Conservation (phyloP, 2,888 invertebrate genomes). For the Choreutis nemorana region DNA sequence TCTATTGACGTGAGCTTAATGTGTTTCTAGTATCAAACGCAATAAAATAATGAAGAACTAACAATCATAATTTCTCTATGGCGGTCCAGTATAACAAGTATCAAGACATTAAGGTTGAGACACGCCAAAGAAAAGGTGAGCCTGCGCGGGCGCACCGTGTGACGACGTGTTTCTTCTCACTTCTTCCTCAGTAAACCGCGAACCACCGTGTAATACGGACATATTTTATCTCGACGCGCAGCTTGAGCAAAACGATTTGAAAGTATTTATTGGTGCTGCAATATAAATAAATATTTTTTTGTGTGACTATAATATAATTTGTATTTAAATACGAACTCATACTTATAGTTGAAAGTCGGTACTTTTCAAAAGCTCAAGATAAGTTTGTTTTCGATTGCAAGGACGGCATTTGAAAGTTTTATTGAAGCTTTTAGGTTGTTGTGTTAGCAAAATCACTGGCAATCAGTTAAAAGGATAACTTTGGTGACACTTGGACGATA, state of each 20-base stretch:
- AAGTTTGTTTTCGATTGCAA: slow-evolving; percentile 28
- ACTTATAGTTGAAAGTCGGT: slow-evolving; percentile 8
- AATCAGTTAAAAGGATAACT: no score
- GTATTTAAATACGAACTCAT: background rate
- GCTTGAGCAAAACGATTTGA: slow-evolving; percentile 12
- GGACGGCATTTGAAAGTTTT: slow-evolving; percentile 46
- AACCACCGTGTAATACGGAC: slow-evolving; percentile 27
- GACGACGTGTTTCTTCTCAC: slow-evolving; percentile 52
- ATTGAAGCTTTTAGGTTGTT: no score
- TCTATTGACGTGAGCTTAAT: no score
- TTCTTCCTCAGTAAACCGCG: slow-evolving; percentile 51
- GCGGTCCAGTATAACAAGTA: no score
- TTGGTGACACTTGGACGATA: no score
- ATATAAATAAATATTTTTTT: no score
- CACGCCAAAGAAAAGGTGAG: slow-evolving; percentile 52
- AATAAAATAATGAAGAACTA: no score
- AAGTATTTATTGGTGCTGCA: slow-evolving; percentile 33
- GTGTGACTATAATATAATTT: background rate
- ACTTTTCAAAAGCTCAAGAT: slow-evolving; percentile 20
- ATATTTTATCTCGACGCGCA: slow-evolving; percentile 13
- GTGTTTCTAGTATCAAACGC: no score
- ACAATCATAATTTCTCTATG: no score
- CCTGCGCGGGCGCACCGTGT: slow-evolving; percentile 52
- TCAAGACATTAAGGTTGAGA: slow-evolving; percentile 25
- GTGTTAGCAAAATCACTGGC: no score